Base-by-base conservation (phyloP, 2,113 vertebrate species). In the Ailuropoda melanoleuca region DNA sequence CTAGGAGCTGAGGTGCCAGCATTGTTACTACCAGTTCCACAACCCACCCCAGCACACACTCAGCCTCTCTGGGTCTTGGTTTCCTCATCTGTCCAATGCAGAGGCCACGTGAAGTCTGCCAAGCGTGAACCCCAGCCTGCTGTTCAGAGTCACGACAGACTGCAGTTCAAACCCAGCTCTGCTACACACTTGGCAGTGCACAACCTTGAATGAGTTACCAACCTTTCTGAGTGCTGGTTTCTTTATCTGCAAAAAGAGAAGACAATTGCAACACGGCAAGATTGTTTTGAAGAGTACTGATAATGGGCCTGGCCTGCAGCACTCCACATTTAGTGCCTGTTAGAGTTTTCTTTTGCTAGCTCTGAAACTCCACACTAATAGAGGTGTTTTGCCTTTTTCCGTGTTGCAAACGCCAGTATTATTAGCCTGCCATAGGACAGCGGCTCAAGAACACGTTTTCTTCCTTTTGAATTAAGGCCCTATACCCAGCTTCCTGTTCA, bases 241-340 rank as follows among this genome's bases (percentile, higher is more conserved):
- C 84, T 55, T 96, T 96, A 95, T 97, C 88, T 82, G 24, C 14
- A 55, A 56, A 95, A 48, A 37, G 83, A 80, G 50, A 87, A 97
- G 72, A 92, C 83, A 89, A 95, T 7, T 60, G 60, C 26, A 82
- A 50, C n/a, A 34, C 34, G 50, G 31, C 48, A 31, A 60, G 37
- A 70, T 26, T 72, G 70, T 70, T 84, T 34, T 24, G 13, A 89
- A 93, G 60, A 78, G 17, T 17, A 34, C 70, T 39, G 84, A 58
- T 93, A 88, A 91, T 1, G 8, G 31, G 39, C 4, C 43, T 3
- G 8, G 48, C 23, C 43, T 19, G 14, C 3, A 26, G 74, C 53
- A 72, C 72, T 88, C 31, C 18, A 6, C 17, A 31, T 60, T 50
- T 66, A 66, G 84, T 19, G 39, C 23, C 77, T 74, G 31, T 53